Percentiles rank a stretch among this genome's conserved stretches.
phyloP scores from a whole-genome alignment of 2,797 vertebrate species.

The Acomys russatus region DNA sequence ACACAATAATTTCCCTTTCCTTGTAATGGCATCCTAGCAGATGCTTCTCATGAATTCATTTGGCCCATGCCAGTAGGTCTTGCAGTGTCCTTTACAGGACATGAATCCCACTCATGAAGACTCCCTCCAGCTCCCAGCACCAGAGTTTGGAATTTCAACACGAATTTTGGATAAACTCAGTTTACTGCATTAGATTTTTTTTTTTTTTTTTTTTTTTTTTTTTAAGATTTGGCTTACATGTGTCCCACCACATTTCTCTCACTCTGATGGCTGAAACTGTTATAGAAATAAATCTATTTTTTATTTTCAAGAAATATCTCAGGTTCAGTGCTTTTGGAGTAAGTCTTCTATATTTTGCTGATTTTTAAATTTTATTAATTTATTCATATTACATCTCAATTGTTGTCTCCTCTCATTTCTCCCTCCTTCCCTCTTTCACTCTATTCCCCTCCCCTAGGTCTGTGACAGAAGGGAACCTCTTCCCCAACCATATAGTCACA shows the following conservation, averaged over 20 bases:
- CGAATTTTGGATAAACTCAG: not conserved
- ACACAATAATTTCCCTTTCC: not conserved
- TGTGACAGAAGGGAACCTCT: too few relatives aligned
- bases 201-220: not conserved
- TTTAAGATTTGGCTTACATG: not conserved
- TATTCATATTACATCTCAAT: too few relatives aligned
- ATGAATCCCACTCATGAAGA: not conserved
- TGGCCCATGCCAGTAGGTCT: not conserved
- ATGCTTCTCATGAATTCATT: conserved; percentile 24
- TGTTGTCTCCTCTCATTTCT: too few relatives aligned
- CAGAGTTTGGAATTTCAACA: not conserved
- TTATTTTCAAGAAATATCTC: conserved; percentile 27
- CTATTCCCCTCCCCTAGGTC: too few relatives aligned
- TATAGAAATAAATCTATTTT: not conserved
- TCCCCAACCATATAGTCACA: too few relatives aligned
- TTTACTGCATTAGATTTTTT: not conserved
- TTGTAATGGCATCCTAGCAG: conserved; percentile 25
- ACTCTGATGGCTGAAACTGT: not conserved
- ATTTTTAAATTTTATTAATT: not conserved
- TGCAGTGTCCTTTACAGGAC: not conserved
- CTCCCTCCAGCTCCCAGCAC: not conserved
- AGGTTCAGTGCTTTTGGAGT: not conserved
- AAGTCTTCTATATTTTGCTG: not conserved
- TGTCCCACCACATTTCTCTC: not conserved
- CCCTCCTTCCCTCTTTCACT: too few relatives aligned